A percentile compares a stretch with the other conserved stretches of the same genome.
Conservation (phyloP, 2,888 invertebrate species). For the Calephelis perditalis region DNA sequence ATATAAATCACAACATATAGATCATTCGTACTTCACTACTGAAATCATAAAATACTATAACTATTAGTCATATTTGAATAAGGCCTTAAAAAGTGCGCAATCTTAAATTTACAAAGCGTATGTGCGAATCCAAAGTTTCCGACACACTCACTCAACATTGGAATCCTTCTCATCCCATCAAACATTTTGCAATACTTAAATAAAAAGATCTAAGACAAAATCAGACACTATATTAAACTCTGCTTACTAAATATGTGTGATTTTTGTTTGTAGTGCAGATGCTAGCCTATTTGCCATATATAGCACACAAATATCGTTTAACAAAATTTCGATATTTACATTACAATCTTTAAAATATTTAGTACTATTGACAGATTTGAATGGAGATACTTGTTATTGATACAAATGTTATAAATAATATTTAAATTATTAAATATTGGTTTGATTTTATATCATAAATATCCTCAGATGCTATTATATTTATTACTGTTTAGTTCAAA, state of each 20-base stretch:
- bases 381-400: too few species aligned
- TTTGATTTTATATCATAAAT: too few species aligned
- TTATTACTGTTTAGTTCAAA: too few species aligned
- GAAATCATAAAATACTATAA: slow-evolving; percentile 56
- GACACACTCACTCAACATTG: too few species aligned
- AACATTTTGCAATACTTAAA: too few species aligned
- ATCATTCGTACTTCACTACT: slow-evolving; percentile 60
- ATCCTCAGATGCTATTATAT: too few species aligned
- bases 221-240: not conserved
- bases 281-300: not conserved
- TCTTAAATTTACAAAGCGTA: slow-evolving; percentile 36
- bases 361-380: not conserved
- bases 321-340: not conserved
- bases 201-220: not conserved
- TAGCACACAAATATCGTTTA: not conserved
- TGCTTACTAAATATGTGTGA: not conserved
- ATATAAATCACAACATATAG: slow-evolving; percentile 74
- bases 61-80: slow-evolving; percentile 52
- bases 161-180: too few species aligned
- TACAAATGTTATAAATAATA: too few species aligned
- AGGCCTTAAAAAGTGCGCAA: slow-evolving; percentile 60
- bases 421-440: too few species aligned
- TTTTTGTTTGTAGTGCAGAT: not conserved
- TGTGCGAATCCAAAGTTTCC: slow-evolving; percentile 15
- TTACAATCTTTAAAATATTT: not conserved